Conservation (phyloP, 2,888 invertebrate species). For the Sicus ferrugineus region DNA sequence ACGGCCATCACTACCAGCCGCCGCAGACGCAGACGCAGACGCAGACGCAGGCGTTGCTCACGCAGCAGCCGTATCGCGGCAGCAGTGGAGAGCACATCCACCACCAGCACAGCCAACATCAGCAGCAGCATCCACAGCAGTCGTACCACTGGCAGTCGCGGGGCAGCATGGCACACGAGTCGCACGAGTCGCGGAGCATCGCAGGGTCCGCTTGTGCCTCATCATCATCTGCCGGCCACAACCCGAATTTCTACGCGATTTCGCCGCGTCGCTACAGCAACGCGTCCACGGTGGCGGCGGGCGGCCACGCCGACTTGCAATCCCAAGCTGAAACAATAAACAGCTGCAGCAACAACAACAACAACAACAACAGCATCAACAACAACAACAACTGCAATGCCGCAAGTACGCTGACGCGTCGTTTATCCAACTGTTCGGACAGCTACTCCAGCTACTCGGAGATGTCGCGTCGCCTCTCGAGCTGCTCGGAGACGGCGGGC, state of each 20-base stretch:
- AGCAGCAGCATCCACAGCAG: constrained; percentile 39
- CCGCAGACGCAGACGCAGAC: not conserved
- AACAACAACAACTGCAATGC: constrained; percentile 35
- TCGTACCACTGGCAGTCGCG: constrained; percentile 53
- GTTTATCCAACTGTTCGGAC: constrained; percentile 63
- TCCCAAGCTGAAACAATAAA: constrained; percentile 19
- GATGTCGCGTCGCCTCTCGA: constrained; percentile 60
- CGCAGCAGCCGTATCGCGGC: constrained; percentile 27
- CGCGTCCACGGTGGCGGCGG: constrained; percentile 67
- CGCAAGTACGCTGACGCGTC: constrained; percentile 51
- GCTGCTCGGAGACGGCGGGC: constrained; percentile 56
- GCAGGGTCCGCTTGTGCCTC: not conserved
- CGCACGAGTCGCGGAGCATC: constrained; percentile 18
- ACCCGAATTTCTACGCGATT: constrained; percentile 55
- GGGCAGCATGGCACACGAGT: constrained; percentile 49
- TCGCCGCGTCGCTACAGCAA: constrained; percentile 72
- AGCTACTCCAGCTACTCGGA: constrained; percentile 58
- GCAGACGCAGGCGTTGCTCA: constrained; percentile 15
- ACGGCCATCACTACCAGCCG: constrained; percentile 41
- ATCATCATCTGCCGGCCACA: constrained; percentile 41
- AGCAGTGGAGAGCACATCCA: constrained; percentile 18
- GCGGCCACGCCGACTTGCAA: constrained; percentile 40
- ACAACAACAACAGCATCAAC: constrained; percentile 32
- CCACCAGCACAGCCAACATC: constrained; percentile 44
- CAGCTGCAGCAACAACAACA: constrained; percentile 28